Evolutionary conservation across 2,113 vertebrate genomes (phyloP).

Genomic region (Periophthalmodon schlosseri): DNA sequence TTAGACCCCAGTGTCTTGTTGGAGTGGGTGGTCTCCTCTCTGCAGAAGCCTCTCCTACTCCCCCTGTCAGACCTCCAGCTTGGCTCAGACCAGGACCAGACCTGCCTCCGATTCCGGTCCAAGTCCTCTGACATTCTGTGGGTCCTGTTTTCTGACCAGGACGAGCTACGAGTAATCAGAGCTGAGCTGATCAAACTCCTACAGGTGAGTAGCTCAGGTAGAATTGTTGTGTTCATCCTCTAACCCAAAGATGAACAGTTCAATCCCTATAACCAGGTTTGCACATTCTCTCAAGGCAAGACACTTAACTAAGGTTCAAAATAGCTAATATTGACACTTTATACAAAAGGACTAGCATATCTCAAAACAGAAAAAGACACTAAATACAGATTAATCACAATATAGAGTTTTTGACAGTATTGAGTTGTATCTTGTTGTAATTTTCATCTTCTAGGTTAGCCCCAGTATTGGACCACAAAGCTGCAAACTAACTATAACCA

Average conservation of each 20-base stretch:
- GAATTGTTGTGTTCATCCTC: neutral
- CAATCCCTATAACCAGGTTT: neutral
- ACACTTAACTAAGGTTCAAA: too few relatives aligned
- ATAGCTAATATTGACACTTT: too few relatives aligned
- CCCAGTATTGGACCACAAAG: too few relatives aligned
- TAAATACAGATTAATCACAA: too few relatives aligned
- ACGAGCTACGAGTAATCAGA: conserved; percentile 81
- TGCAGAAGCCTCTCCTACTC: conserved; percentile 79
- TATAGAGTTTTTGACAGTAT: too few relatives aligned
- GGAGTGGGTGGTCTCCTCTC: conserved; percentile 75
- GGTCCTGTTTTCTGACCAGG: conserved; percentile 82
- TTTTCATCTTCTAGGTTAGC: too few relatives aligned
- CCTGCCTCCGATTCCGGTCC: conserved; percentile 83
- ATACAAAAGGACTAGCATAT: too few relatives aligned
- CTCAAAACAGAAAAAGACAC: too few relatives aligned
- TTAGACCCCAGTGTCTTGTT: conserved; percentile 48
- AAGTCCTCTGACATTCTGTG: conserved; percentile 70
- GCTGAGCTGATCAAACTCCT: conserved; percentile 70
- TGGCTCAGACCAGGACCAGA: conserved; percentile 58
- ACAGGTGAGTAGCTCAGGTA: conserved; percentile 31
- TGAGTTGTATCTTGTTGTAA: too few relatives aligned
- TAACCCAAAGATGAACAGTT: neutral
- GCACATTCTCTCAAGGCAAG: neutral
- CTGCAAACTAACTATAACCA: too few relatives aligned
- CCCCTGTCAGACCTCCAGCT: conserved; percentile 78